phyloP scores from a whole-genome alignment of 1,140 invertebrate species.

The Laupala kohalensis region DNA sequence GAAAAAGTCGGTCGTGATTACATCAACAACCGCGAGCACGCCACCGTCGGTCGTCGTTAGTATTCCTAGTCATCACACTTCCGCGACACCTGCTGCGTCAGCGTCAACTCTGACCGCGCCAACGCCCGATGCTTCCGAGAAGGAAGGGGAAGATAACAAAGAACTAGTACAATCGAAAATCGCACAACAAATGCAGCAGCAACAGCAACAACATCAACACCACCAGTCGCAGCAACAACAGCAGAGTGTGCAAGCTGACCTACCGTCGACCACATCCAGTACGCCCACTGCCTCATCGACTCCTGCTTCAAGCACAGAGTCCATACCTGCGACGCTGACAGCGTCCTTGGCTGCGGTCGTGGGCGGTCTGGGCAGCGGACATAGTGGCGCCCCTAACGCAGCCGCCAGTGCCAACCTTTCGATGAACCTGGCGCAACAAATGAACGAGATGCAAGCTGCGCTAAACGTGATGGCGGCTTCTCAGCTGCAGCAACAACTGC shows the following conservation, averaged over 20 bases:
- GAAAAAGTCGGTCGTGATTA: slow-evolving; percentile 12
- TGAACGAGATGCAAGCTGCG: slow-evolving; percentile 73
- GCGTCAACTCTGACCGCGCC: too few species aligned
- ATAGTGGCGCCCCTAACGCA: background rate
- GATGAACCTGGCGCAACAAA: slow-evolving; percentile 57
- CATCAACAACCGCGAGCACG: background rate
- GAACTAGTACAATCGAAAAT: slow-evolving; percentile 31
- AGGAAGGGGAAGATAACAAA: slow-evolving; percentile 29
- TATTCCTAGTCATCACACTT: background rate
- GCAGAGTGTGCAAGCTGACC: slow-evolving; percentile 32
- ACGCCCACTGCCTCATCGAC: slow-evolving; percentile 41
- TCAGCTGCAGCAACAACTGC: slow-evolving; percentile 71
- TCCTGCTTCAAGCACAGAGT: slow-evolving; percentile 46
- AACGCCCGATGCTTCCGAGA: slow-evolving; percentile 27
- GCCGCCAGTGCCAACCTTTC: slow-evolving; percentile 23
- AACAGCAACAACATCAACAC: slow-evolving; percentile 22
- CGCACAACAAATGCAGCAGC: slow-evolving; percentile 26
- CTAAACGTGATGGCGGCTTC: slow-evolving; percentile 66
- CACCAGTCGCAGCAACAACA: slow-evolving; percentile 26
- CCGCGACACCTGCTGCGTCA: background rate
- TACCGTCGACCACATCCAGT: slow-evolving; percentile 41
- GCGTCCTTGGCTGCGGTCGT: slow-evolving; percentile 10
- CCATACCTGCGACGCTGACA: slow-evolving; percentile 32
- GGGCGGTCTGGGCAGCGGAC: slow-evolving; percentile 4
- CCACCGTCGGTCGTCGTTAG: background rate